These are phyloP conservation scores for Armadillidium nasatum DNA, from an alignment of 1,140 invertebrate genomes.

Conservation along the genomic window DNA sequence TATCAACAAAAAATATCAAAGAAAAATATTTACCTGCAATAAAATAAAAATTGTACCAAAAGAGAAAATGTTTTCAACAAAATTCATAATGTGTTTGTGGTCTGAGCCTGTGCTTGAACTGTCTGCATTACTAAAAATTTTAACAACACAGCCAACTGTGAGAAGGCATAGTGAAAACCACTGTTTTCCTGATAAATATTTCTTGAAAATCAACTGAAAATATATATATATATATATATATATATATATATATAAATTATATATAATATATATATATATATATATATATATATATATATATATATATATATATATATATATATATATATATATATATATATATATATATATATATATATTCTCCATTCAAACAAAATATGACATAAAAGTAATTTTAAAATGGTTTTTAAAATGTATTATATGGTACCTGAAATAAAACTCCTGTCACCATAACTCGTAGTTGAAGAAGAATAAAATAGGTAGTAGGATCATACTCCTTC, in stretches of 20 bases:
- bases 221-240: too few species aligned
- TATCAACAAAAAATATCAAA: too few species aligned
- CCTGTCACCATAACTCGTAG: slow-evolving; percentile 87
- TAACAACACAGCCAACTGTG: slow-evolving; percentile 85
- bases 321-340: slow-evolving; percentile 19
- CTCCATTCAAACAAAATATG: too few species aligned
- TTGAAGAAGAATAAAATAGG: slow-evolving; percentile 89
- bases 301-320: slow-evolving; percentile 7
- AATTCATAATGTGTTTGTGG: too few species aligned
- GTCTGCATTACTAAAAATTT: slow-evolving; percentile 49
- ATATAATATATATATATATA: too few species aligned
- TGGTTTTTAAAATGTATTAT: neutral
- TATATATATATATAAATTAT: too few species aligned
- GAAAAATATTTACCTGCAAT: too few species aligned
- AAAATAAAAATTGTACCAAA: too few species aligned
- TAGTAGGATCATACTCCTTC: slow-evolving; percentile 85
- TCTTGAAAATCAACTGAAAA: slow-evolving; percentile 74
- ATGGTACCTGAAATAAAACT: slow-evolving; percentile 79
- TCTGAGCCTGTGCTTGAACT: too few species aligned
- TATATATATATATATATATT: neutral
- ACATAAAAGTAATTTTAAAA: neutral
- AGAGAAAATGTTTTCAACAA: too few species aligned
- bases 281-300: slow-evolving; percentile 26
- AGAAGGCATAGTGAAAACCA: slow-evolving; percentile 83
- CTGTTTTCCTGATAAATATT: slow-evolving; percentile 73